A percentile compares a stretch with the other conserved stretches of the same genome.
These are phyloP conservation scores for Zootoca vivipara DNA, from an alignment of 2,113 vertebrate species.

Conservation along the genomic window DNA sequence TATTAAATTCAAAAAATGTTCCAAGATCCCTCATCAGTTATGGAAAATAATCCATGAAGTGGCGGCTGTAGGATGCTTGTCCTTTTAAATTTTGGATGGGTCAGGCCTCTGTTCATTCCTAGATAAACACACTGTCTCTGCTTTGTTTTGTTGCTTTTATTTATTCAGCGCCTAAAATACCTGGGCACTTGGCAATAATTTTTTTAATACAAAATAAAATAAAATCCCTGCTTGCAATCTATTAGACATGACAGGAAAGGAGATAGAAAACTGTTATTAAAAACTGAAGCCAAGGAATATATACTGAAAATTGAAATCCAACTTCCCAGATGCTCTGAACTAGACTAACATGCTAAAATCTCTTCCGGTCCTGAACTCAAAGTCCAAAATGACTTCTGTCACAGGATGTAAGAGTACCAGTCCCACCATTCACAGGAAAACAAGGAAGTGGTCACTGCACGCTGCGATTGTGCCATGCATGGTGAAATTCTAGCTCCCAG, in stretches of 20 bases:
- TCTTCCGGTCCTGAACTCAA: background rate
- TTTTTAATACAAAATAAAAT: background rate
- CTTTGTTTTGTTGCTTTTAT: background rate
- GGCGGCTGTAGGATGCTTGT: background rate
- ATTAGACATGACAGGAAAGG: background rate
- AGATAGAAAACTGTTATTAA: background rate
- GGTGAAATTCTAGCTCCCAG: background rate
- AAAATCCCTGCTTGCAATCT: background rate
- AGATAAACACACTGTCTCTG: background rate
- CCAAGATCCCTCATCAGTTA: background rate
- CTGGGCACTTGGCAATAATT: background rate
- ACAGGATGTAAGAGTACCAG: background rate
- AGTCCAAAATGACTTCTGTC: background rate
- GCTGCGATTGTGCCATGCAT: background rate
- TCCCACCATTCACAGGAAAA: background rate
- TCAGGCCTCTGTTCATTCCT: background rate
- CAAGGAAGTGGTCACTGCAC: background rate
- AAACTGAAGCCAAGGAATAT: background rate
- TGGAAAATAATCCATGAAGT: constrained; percentile 4
- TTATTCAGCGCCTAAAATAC: background rate
- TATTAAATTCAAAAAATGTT: constrained; percentile 12
- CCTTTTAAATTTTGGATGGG: background rate
- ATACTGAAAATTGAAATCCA: background rate
- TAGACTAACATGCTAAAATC: background rate
- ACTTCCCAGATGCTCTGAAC: background rate